A percentile compares a stretch with the other conserved stretches of the same genome.
These are phyloP conservation scores for Epinephelus awoara DNA, from an alignment of 2,797 vertebrate species.

Conservation along the genomic window DNA sequence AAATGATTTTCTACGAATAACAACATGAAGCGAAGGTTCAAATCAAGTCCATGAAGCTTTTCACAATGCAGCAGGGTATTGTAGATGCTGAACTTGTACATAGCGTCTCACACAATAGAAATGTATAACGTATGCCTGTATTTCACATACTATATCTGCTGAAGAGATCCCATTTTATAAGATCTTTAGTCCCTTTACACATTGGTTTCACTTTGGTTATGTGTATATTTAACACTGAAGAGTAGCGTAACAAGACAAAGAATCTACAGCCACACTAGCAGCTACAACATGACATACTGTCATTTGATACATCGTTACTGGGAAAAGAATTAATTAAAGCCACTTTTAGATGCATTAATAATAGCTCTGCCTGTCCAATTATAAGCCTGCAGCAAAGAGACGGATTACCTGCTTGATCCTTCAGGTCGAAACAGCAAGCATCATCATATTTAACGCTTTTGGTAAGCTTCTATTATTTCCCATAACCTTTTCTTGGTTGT, in stretches of 20 bases:
- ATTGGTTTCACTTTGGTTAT: neutral
- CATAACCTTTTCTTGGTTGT: neutral
- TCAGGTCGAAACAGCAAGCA: neutral
- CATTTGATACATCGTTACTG: neutral
- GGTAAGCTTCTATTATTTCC: neutral
- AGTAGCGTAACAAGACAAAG: no score
- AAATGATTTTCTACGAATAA: neutral
- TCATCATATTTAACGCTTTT: constrained; percentile 3
- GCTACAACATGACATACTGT: neutral
- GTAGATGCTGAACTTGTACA: neutral
- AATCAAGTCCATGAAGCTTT: no score
- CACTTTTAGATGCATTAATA: neutral
- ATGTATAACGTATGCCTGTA: neutral
- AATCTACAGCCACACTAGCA: no score
- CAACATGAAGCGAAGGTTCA: neutral
- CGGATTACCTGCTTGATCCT: neutral
- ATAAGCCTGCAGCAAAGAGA: constrained; percentile 8
- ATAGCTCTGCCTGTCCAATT: neutral
- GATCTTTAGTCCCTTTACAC: neutral
- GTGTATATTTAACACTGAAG: neutral
- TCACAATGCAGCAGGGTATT: neutral
- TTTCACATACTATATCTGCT: neutral
- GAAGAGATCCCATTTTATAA: neutral
- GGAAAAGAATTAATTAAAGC: neutral
- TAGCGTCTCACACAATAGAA: neutral